Conservation (phyloP, 2,113 vertebrate species). For the Lepidothrix coronata region DNA sequence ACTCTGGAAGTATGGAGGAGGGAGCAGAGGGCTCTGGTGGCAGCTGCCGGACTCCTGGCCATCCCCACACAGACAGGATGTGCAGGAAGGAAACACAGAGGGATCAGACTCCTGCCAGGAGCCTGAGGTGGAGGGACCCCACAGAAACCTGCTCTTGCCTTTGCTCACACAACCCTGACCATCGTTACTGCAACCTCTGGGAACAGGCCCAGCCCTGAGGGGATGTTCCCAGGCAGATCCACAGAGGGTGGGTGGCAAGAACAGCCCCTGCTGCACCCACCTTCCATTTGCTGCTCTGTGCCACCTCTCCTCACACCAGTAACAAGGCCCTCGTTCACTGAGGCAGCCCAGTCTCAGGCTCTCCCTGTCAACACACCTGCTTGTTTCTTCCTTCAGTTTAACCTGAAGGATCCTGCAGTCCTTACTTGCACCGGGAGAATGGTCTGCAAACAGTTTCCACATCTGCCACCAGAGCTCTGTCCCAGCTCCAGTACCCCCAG, state of each 20-base stretch:
- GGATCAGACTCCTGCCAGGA: not conserved
- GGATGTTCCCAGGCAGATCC: not conserved
- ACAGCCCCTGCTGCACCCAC: not conserved
- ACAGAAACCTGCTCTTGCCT: not conserved
- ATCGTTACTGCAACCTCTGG: not conserved
- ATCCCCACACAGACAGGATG: not conserved
- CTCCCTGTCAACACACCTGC: not conserved
- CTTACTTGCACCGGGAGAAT: not conserved
- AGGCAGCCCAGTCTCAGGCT: not conserved
- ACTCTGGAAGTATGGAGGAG: not conserved
- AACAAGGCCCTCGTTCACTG: rapidly evolving
- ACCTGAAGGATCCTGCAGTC: not conserved
- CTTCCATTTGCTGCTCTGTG: not conserved
- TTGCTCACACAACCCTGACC: not conserved
- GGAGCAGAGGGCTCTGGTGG: not conserved
- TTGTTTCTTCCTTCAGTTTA: not conserved
- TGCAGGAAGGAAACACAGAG: not conserved
- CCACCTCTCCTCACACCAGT: not conserved
- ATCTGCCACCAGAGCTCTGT: not conserved
- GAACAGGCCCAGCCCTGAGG: not conserved
- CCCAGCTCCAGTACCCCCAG: not conserved
- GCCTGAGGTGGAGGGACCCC: not conserved
- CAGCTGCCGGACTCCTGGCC: rapidly evolving
- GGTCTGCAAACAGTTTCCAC: rapidly evolving
- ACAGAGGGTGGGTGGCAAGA: not conserved